Evolutionary conservation across 2,888 invertebrate species (phyloP).

Genomic region (Alloplasta piceator): DNA sequence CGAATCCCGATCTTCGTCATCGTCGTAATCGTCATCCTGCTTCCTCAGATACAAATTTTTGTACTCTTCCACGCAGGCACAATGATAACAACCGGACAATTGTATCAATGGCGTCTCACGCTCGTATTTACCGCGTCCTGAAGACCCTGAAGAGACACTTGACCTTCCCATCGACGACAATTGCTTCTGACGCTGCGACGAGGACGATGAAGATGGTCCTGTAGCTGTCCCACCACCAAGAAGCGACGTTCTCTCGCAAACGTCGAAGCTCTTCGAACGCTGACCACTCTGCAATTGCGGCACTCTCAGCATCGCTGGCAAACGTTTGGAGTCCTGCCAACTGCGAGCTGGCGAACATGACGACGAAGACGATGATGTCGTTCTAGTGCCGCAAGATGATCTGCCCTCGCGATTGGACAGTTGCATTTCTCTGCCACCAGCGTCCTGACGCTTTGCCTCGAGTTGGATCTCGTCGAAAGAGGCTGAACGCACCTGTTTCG

Average conservation of each 20-base stretch:
- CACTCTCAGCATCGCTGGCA: slow-evolving; percentile 84
- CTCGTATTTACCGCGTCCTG: slow-evolving; percentile 81
- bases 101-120: slow-evolving; percentile 86
- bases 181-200: slow-evolving; percentile 71
- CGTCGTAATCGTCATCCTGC: slow-evolving; percentile 71
- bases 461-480: slow-evolving; percentile 95
- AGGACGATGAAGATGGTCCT: slow-evolving; percentile 57
- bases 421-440: slow-evolving; percentile 67
- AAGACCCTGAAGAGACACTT: slow-evolving; percentile 71
- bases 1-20: slow-evolving; percentile 49
- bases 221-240: slow-evolving; percentile 67
- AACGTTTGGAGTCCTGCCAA: slow-evolving; percentile 74
- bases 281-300: slow-evolving; percentile 87
- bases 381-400: slow-evolving; percentile 63
- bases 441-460: slow-evolving; percentile 88
- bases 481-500: slow-evolving; percentile 94
- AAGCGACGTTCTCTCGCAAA: slow-evolving; percentile 86
- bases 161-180: slow-evolving; percentile 52
- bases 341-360: slow-evolving; percentile 77
- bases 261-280: slow-evolving; percentile 92
- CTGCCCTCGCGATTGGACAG: slow-evolving; percentile 48
- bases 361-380: slow-evolving; percentile 75
- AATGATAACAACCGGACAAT: slow-evolving; percentile 90
- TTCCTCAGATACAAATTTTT: slow-evolving; percentile 85
- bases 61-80: slow-evolving; percentile 91